A percentile compares a stretch with the other conserved stretches of the same genome.
These are phyloP conservation scores for Nezara viridula DNA, from an alignment of 2,888 invertebrate genomes.

Conservation along the genomic window DNA sequence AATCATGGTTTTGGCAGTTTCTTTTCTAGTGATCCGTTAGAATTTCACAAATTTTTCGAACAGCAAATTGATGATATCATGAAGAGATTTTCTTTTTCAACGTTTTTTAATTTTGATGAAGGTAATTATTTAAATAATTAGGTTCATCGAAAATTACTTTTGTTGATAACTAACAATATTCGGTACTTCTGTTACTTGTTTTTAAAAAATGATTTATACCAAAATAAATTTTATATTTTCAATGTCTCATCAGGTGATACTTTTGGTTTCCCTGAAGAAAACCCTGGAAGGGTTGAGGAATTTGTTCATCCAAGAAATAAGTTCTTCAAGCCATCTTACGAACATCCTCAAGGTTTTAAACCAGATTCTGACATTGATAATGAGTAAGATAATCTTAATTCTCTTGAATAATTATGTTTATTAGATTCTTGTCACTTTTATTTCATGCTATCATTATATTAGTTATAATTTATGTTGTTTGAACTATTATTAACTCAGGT, in stretches of 20 bases:
- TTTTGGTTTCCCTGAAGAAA: slow-evolving; percentile 1
- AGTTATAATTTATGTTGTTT: not conserved
- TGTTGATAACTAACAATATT: too few species aligned
- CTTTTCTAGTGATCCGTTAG: slow-evolving; percentile 73
- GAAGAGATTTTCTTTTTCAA: slow-evolving; percentile 66
- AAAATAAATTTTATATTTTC: too few species aligned
- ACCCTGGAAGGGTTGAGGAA: slow-evolving; percentile 16
- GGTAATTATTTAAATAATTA: not conserved
- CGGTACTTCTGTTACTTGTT: too few species aligned
- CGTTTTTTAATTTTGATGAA: slow-evolving; percentile 12
- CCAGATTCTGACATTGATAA: slow-evolving; percentile 59
- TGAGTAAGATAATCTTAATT: slow-evolving; percentile 42
- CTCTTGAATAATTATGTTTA: not conserved
- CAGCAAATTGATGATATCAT: slow-evolving; percentile 74
- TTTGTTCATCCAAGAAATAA: slow-evolving; percentile 57
- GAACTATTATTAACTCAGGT: not conserved
- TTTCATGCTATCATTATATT: not conserved
- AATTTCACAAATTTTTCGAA: slow-evolving; percentile 76
- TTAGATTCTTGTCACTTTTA: not conserved
- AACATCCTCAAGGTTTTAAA: slow-evolving; percentile 51
- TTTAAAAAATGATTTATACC: too few species aligned
- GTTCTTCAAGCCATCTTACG: slow-evolving; percentile 60
- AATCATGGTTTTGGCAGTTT: slow-evolving; percentile 70
- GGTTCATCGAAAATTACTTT: too few species aligned
- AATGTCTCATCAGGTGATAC: not conserved